phyloP scores from a whole-genome alignment of 2,113 vertebrate species.

The Cochlearius cochlearius region DNA sequence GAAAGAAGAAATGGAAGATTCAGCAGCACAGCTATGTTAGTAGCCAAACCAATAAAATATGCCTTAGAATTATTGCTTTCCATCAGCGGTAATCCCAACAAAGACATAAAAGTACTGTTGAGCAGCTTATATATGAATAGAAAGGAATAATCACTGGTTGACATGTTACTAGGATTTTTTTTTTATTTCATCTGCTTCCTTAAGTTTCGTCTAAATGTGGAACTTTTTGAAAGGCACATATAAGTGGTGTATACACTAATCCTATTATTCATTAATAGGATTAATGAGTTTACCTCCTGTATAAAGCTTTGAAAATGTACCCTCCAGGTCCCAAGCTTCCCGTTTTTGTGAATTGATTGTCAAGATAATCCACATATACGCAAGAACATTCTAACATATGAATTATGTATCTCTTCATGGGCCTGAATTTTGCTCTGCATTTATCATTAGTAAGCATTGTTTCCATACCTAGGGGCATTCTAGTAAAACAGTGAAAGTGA shows the following conservation, averaged over 20 bases:
- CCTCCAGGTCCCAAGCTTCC: background rate
- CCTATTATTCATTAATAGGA: background rate
- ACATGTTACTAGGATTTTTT: background rate
- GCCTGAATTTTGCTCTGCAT: background rate
- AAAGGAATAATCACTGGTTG: background rate
- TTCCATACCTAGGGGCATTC: background rate
- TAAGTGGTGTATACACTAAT: background rate
- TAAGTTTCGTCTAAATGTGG: background rate
- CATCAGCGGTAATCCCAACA: background rate
- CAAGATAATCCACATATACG: background rate
- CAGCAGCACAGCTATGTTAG: background rate
- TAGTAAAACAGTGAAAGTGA: background rate
- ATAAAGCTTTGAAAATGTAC: background rate
- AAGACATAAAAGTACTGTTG: background rate
- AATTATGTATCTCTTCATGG: background rate
- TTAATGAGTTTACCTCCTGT: background rate
- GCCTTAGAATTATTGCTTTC: background rate
- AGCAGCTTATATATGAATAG: background rate
- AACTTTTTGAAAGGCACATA: background rate
- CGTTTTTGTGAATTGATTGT: background rate
- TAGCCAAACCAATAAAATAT: slow-evolving; percentile 25
- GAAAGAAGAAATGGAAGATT: background rate
- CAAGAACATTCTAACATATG: background rate
- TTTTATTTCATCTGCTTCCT: background rate
- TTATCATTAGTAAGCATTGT: background rate